Conservation (phyloP, 2,888 invertebrate genomes). For the Barypeithes pellucidus region DNA sequence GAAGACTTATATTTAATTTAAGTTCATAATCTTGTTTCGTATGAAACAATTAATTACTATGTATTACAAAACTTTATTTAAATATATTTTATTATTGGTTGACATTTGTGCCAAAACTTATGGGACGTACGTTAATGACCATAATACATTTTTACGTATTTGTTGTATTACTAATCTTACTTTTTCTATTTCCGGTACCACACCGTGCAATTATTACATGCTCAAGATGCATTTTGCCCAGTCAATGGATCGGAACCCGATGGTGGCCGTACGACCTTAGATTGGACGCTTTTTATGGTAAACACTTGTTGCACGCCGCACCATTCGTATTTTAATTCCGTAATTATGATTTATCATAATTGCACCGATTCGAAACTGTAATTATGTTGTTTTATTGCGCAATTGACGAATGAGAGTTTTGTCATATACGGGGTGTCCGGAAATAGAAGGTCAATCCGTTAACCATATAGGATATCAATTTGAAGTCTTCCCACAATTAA, state of each 20-base stretch:
- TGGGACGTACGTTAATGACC: no score
- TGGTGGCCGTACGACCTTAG: slow-evolving; percentile 39
- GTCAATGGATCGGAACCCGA: slow-evolving; percentile 45
- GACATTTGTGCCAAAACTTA: no score
- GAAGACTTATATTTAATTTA: no score
- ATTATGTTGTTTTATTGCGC: slow-evolving; percentile 42
- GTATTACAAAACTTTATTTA: no score
- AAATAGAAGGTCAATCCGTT: no score
- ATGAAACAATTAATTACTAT: no score
- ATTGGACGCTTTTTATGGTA: slow-evolving; percentile 41
- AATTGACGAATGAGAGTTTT: slow-evolving; percentile 36
- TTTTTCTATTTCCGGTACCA: slow-evolving; percentile 24
- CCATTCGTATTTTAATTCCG: slow-evolving; percentile 35
- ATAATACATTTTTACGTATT: no score
- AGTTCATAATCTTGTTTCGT: no score
- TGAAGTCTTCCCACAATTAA: no score
- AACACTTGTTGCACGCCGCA: slow-evolving; percentile 34
- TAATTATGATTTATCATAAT: slow-evolving; percentile 48
- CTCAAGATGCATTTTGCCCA: slow-evolving; percentile 36
- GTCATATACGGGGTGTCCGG: slow-evolving; percentile 1
- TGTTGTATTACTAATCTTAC: slow-evolving; percentile 5
- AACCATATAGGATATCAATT: no score
- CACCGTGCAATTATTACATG: slow-evolving; percentile 9
- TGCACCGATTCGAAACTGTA: slow-evolving; percentile 33
- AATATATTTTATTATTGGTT: no score